phyloP scores from a whole-genome alignment of 2,888 invertebrate species.

The Agriopis aurantiaria region DNA sequence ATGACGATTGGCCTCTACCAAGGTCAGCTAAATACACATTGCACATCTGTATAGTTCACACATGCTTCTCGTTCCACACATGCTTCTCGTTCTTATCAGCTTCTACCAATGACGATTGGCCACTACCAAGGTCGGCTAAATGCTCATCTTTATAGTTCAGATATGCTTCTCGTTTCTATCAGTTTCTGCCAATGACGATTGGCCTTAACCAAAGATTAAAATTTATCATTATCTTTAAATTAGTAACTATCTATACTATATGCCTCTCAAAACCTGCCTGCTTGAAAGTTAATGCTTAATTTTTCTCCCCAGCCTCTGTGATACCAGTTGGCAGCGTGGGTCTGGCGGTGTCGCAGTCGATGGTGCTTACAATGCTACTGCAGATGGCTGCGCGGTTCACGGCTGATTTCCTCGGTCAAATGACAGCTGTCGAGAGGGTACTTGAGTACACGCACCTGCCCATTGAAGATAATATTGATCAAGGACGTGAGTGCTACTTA shows the following conservation, averaged over 20 bases:
- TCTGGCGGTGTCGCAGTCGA: slow-evolving; percentile 88
- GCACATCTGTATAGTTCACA: no score
- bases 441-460: slow-evolving; percentile 91
- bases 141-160: neutral
- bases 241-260: no score
- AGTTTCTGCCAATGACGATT: no score
- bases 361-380: slow-evolving; percentile 86
- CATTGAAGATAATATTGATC: slow-evolving; percentile 66
- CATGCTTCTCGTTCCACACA: neutral
- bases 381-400: slow-evolving; percentile 94
- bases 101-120: neutral
- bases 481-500: slow-evolving; percentile 65
- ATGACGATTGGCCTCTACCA: no score
- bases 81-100: neutral
- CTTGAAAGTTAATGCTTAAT: no score
- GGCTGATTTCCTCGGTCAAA: slow-evolving; percentile 88
- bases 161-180: neutral
- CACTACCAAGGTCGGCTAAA: neutral
- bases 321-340: slow-evolving; percentile 87
- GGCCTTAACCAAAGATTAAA: no score
- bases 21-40: neutral
- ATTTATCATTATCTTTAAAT: no score
- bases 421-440: slow-evolving; percentile 92
- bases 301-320: slow-evolving; percentile 54
- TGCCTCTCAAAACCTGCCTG: no score